These are phyloP conservation scores for Carposina sasakii DNA, from an alignment of 1,140 invertebrate genomes.

Conservation along the genomic window DNA sequence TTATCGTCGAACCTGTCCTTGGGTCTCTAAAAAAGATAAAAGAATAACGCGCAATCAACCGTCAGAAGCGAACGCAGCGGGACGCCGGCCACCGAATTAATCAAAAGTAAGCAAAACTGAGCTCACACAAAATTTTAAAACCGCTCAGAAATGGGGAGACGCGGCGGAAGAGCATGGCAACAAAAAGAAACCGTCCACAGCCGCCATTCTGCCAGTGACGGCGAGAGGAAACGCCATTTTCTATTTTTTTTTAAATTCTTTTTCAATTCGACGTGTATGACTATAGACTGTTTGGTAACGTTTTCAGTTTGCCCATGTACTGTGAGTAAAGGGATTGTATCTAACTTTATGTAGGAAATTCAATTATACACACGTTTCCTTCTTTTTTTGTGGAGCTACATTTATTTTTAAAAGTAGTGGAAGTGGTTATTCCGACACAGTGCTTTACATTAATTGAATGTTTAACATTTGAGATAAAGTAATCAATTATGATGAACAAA, in stretches of 20 bases:
- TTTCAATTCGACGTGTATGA: no score
- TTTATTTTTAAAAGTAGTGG: no score
- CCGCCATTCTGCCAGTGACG: constrained; percentile 61
- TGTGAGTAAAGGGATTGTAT: no score
- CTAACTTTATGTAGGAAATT: no score
- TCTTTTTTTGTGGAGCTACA: no score
- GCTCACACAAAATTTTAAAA: not conserved
- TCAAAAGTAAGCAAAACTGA: constrained; percentile 51
- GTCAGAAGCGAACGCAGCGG: constrained; percentile 49
- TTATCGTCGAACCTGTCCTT: not conserved
- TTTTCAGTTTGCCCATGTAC: no score
- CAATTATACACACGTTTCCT: no score
- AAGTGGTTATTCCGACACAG: no score
- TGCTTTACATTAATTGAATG: no score
- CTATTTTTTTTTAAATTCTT: constrained; percentile 50
- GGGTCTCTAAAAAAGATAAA: constrained; percentile 21
- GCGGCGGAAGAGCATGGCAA: constrained; percentile 47
- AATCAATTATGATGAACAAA: no score
- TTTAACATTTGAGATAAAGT: no score
- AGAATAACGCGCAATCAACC: constrained; percentile 51
- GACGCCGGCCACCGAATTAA: constrained; percentile 57
- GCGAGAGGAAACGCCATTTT: constrained; percentile 54
- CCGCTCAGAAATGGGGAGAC: constrained; percentile 36
- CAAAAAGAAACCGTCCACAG: constrained; percentile 48
- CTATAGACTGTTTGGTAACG: no score